A percentile compares a stretch with the other conserved stretches of the same genome.
These are phyloP conservation scores for Urocitellus parryii DNA, from an alignment of 2,113 vertebrate genomes.

Conservation along the genomic window DNA sequence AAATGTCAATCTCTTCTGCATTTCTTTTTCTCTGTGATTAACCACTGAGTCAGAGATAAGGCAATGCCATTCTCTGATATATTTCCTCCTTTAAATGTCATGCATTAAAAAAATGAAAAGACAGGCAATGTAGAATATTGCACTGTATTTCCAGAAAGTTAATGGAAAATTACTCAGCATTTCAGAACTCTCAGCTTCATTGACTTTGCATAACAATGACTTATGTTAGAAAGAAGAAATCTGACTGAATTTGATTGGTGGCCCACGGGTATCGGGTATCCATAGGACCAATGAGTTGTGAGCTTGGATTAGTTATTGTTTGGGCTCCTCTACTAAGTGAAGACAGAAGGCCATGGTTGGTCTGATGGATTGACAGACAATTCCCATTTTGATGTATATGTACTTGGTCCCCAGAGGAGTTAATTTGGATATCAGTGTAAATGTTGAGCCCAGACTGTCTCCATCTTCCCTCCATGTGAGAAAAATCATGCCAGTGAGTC, in stretches of 20 bases:
- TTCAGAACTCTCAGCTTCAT: neutral
- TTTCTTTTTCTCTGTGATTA: neutral
- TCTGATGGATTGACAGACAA: neutral
- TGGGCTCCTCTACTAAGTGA: neutral
- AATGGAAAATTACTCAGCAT: constrained; percentile 21
- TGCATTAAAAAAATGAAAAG: neutral
- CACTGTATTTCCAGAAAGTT: neutral
- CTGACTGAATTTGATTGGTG: neutral
- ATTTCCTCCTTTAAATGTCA: constrained; percentile 29
- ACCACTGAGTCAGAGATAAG: constrained; percentile 15
- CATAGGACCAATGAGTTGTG: neutral
- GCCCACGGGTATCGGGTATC: neutral
- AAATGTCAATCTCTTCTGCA: neutral
- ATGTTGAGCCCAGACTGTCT: constrained; percentile 32
- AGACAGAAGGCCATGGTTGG: neutral
- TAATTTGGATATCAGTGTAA: constrained; percentile 9
- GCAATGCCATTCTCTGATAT: neutral
- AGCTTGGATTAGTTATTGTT: neutral
- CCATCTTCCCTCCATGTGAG: constrained; percentile 62
- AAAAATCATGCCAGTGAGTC: constrained; percentile 66
- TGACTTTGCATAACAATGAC: neutral
- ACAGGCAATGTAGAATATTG: neutral
- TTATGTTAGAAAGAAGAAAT: constrained; percentile 5
- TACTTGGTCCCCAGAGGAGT: constrained; percentile 6
- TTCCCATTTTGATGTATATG: neutral